Evolutionary conservation across 2,888 invertebrate genomes (phyloP), one percentile per base, ranked within the genome.

Genomic region (Meandrusa payeni): DNA sequence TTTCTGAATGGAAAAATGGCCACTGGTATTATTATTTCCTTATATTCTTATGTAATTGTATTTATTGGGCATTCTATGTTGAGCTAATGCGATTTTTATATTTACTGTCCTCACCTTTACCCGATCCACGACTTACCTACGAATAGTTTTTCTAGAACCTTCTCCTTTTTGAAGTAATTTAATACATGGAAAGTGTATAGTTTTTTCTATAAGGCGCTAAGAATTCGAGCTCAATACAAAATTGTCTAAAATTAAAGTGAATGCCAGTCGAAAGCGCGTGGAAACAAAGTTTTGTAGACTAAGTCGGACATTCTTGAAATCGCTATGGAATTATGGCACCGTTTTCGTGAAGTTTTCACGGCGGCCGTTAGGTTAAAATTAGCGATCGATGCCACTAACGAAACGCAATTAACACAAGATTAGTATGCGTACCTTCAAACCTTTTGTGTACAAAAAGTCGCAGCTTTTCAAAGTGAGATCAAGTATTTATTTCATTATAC

Each of bases 261-360:
- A 75, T 75, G 68, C 57, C 59, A 54, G 57, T 65, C 54, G 53
- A 49, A 55, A 68, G 64, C 66, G 67, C 58, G 56, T 57, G 64
- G 69, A 73, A n/a, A 69, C 70, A 69, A 76, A 76, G 69, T 78
- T 70, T 64, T 62, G 57, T 75, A 73, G 61, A 68, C 69, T 73
- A 59, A 79, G 76, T 76, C 74, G 64, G 48, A 77, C 80, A 85
- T 83, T 85, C 79, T 74, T 79, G 73, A 76, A 77, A 83, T 82
- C 68, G 68, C 78, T 76, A 62, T 64, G 65, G 76, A 80, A 80
- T 82, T 85, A 83, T 85, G 76, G 80, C 81, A 78, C 73, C 69
- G 74, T 75, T 42, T 39, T 6, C 75, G 74, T 78, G 73, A 79
- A 79, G 64, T 76, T 75, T 81, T 77, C 77, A 78, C 74, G 74